Percentiles rank a stretch among this genome's conserved stretches.
Evolutionary conservation across 2,113 vertebrate species (phyloP).

Genomic region (Cephalopterus ornatus): DNA sequence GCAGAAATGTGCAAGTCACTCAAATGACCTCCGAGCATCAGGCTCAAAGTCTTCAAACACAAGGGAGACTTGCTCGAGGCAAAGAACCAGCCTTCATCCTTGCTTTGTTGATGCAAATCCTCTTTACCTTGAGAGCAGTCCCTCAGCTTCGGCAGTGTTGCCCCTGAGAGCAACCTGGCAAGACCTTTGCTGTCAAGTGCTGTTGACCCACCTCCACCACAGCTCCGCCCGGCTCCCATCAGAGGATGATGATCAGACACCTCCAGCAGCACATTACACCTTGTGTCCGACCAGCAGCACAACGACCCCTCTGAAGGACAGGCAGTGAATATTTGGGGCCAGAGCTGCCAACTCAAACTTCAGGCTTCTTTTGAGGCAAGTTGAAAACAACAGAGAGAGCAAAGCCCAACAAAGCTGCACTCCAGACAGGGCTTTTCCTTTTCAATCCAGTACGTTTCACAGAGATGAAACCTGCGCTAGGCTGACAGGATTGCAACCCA

Average conservation of each 20-base stretch:
- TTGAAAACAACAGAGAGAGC: neutral
- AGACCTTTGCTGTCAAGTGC: neutral
- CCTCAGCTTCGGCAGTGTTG: rapidly evolving
- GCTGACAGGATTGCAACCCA: neutral
- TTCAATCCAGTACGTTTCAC: rapidly evolving
- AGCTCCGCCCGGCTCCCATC: neutral
- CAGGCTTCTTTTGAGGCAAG: neutral
- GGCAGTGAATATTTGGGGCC: rapidly evolving
- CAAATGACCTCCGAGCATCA: constrained; percentile 18
- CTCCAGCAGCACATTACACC: rapidly evolving
- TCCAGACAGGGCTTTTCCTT: neutral
- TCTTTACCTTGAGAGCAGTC: neutral
- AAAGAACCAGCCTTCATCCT: neutral
- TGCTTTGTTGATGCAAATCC: constrained; percentile 33
- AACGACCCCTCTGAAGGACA: neutral
- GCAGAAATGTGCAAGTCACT: neutral
- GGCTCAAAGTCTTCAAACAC: neutral
- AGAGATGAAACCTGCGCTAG: rapidly evolving
- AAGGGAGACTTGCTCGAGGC: neutral
- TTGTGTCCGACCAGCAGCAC: neutral
- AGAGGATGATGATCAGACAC: neutral
- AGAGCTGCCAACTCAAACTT: neutral
- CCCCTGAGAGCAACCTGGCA: rapidly evolving
- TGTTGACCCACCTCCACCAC: rapidly evolving
- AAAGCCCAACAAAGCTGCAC: neutral